A percentile compares a stretch with the other conserved stretches of the same genome.
phyloP scores from a whole-genome alignment of 2,797 vertebrate genomes.

The Mastacembelus armatus region DNA sequence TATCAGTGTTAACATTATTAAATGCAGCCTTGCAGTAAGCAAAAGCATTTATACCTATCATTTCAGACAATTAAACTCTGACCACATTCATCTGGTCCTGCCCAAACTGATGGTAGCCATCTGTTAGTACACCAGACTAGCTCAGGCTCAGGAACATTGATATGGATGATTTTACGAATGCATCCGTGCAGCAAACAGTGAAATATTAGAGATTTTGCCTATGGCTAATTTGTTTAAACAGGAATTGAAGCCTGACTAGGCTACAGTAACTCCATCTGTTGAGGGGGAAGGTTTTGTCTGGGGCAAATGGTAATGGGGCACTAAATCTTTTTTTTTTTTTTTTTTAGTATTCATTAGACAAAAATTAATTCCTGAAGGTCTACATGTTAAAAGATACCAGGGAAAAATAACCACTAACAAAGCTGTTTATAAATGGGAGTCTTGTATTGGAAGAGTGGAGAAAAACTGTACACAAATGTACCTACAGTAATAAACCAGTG shows the following conservation, averaged over 20 bases:
- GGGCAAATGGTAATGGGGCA: no score
- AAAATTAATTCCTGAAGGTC: no score
- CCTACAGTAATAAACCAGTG: no score
- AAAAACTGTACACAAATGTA: no score
- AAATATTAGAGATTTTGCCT: constrained; percentile 63
- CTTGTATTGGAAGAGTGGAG: no score
- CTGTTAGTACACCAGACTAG: constrained; percentile 57
- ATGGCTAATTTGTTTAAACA: constrained; percentile 82
- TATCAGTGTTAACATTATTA: constrained; percentile 25
- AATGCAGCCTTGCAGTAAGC: constrained; percentile 16
- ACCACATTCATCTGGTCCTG: constrained; percentile 37
- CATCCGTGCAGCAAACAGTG: constrained; percentile 62
- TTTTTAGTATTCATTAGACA: no score
- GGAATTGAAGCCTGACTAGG: constrained; percentile 34
- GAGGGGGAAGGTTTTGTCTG: constrained; percentile 31
- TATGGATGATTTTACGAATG: constrained; percentile 73
- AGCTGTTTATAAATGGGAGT: no score
- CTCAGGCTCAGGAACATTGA: constrained; percentile 62
- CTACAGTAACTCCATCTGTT: constrained; percentile 68
- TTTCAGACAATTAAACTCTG: constrained; percentile 47
- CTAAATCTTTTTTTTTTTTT: no score
- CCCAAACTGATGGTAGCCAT: constrained; percentile 62
- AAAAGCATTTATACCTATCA: constrained; percentile 53
- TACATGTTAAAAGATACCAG: no score
- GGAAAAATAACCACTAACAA: no score